Evolutionary conservation across 2,888 invertebrate genomes (phyloP), one percentile per base, ranked within the genome.

Genomic region (Ophraella communa): DNA sequence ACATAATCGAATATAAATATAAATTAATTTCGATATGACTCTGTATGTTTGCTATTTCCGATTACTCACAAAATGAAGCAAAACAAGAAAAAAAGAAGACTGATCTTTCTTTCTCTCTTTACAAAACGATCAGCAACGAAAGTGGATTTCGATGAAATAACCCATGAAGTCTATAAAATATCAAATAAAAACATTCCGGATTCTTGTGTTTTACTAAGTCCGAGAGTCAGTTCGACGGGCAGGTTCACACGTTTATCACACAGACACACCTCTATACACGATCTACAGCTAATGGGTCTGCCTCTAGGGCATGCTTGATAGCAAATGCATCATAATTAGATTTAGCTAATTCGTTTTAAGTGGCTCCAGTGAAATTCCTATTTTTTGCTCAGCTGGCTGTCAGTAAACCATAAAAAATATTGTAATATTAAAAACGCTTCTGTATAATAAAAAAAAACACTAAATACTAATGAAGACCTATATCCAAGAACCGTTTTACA

Each of bases 201-300:
- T 66, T 60, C 66, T 57, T 52, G 53, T 49, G 63, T 61, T 60
- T 45, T 53, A 56, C 60, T 33, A 45, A 59, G 39, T 17, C 62
- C 58, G 53, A 67, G 60, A 64, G 49, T 53, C 44, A 42, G 59
- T 35, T 42, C 35, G 45, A 11, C 47, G 53, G 64, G 49, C 49
- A 63, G 57, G 58, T 67, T 67, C 66, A 55, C 66, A 67, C 66
- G 66, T 67, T 67, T 64, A 67, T 67, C 64, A 65, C 35, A 64
- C 30, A 64, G 66, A 45, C 66, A 67, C 66, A 64, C 66, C 66
- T 58, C 60, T 53, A 44, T 64, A 61, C 63, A 64, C 66, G 66
- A 62, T 64, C 62, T 64, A 63, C 56, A 57, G 52, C 57, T 64
- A 62, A 62, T 62, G 64, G 56, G 59, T 47, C 53, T 47, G 55